Evolutionary conservation across 2,888 invertebrate species (phyloP), one percentile per base, ranked within the genome.

Genomic region (Artemia sp.): DNA sequence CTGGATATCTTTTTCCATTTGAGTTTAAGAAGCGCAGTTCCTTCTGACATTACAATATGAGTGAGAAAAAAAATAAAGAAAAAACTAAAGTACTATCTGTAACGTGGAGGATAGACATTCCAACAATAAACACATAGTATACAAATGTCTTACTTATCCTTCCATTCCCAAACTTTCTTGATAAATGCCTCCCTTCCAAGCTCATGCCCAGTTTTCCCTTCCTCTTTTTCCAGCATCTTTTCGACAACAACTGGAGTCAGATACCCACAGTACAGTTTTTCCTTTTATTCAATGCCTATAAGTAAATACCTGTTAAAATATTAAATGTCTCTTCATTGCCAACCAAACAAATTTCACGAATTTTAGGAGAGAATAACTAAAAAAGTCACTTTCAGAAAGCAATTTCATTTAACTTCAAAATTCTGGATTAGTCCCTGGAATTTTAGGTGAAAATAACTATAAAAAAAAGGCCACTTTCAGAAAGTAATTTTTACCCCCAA

Each of bases 211-310:
- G 89, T 89, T 76, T 88, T 83, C 74, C 87, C 83, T 76, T 88
- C 85, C 75, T 95, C 94, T 52, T 89, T 85, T 89, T 90, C 90
- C 7, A 98, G 76, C 75, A 91, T 89, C 78, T 96, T 97, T 79
- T 98, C 98, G 0, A 99, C 98, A 0, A 98, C 93, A 14, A 96
- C 94, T 79, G 99, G 98, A 0, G 98, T 98, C 98, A 0, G 98
- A 98, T 76, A 92, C 89, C 95, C 97, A 99, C 0, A 96, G 79
- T 0, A 92, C 90, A 0, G 89, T 89, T 72, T 85, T 84, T 0
- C 97, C 97, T 74, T 88, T 87, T 97, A 98, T 97, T 72, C 95
- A 83, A 78, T 93, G 85, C 88, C 89, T 88, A 74, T 71, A 73
- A 72, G 70, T 66, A 73, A 51, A 71, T 68, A 70, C 71, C 24